Base-by-base conservation (phyloP, 2,113 vertebrate genomes). In the Clarias macrocephalus region DNA sequence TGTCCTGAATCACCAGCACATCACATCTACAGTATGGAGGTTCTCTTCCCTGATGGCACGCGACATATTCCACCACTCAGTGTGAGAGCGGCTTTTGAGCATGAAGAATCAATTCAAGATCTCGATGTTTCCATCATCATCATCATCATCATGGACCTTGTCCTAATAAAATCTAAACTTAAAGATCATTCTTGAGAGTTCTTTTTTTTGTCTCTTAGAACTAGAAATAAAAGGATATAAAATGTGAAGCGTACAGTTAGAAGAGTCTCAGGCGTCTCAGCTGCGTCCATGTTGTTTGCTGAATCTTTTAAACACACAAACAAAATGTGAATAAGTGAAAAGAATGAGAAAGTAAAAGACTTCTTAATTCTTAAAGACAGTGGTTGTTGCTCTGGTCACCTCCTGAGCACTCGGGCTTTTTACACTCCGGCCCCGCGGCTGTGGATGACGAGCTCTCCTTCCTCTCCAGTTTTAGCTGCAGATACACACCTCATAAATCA, bases 401-500 rank as follows among this genome's bases (percentile, higher is more conserved):
- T 0, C 23, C 65, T 76, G 95, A 93, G 5, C 28, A 30, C 16
- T 70, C 70, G 0, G 92, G 94, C 89, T 84, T 93, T 90, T 95
- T 95, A 1, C 92, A 91, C 85, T 95, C 94, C 0, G 94, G 93
- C 86, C 95, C 94, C 6, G 94, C 94, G 0, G 37, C 83, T 12
- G 82, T 79, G 0, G 86, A 89, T 0, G 73, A 84, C 0, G 73
- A 84, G 0, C 87, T 91, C 86, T 94, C 93, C 83, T 94, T 95
- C 82, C 94, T 93, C 91, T 94, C 95, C 90, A 92, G 90, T 65
- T 91, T 93, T 25, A 86, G 82, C 92, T 94, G 94, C 92, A 70
- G n/a, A 75, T 48, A 37, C 37, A 75, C 72, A 48, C 0, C 9
- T 15, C 42, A 42, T 42, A 42, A 73, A 18, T 19, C 33, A 37